Evolutionary conservation across 2,888 invertebrate genomes (phyloP).

Genomic region (Cheilosia impressa): DNA sequence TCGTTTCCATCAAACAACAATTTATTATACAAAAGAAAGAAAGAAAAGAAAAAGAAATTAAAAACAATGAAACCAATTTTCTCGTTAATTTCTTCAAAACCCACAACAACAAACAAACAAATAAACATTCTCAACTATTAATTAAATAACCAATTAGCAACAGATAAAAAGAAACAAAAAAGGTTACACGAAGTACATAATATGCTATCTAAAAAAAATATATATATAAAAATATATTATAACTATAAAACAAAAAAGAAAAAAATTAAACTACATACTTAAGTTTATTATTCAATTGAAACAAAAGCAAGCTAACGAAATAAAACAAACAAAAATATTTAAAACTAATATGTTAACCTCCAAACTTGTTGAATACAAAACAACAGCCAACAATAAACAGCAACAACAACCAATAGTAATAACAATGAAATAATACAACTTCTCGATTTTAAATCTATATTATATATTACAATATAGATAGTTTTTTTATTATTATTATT

Average conservation of each 20-base stretch:
- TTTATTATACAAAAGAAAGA: conserved; percentile 53
- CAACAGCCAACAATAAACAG: conserved; percentile 31
- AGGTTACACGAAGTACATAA: conserved; percentile 52
- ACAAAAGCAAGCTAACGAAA: conserved; percentile 52
- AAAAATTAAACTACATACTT: conserved; percentile 55
- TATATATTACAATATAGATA: too few species aligned
- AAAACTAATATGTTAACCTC: conserved; percentile 62
- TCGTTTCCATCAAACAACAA: conserved; percentile 68
- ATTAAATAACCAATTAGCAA: conserved; percentile 47
- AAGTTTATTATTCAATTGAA: conserved; percentile 70
- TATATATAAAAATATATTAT: conserved; percentile 65
- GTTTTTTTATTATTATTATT: neutral
- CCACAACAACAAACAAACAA: conserved; percentile 36
- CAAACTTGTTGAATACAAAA: conserved; percentile 33
- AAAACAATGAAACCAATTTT: conserved; percentile 24
- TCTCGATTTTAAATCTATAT: conserved; percentile 14
- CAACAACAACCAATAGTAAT: conserved; percentile 18
- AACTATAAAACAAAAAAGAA: conserved; percentile 46
- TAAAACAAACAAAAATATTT: conserved; percentile 33
- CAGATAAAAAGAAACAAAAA: conserved; percentile 21
- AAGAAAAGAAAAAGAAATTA: conserved; percentile 26
- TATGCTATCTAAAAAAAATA: conserved; percentile 61
- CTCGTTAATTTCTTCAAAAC: conserved; percentile 54
- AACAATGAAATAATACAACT: neutral
- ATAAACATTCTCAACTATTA: conserved; percentile 67